phyloP scores from a whole-genome alignment of 1,140 invertebrate genomes.

The Chionoecetes opilio region DNA sequence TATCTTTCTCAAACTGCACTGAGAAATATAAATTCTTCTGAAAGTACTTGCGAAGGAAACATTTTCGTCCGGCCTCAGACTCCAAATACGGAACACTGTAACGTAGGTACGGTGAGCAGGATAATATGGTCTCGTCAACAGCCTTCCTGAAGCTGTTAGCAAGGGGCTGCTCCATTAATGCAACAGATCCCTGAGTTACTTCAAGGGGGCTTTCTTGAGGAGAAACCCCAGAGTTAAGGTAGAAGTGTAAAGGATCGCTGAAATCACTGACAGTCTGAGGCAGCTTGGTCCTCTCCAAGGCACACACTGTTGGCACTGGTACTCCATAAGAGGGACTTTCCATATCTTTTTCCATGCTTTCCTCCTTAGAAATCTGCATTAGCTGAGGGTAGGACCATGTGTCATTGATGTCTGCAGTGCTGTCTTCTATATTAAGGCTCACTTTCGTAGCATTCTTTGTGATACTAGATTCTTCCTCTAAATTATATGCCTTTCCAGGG shows the following conservation, averaged over 20 bases:
- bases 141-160: conserved; percentile 89
- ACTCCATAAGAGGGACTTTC: conserved; percentile 36
- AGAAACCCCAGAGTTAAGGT: conserved; percentile 82
- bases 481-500: too few species aligned
- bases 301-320: neutral
- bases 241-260: conserved; percentile 83
- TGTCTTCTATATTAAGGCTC: neutral
- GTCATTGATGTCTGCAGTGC: neutral
- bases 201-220: conserved; percentile 80
- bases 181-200: conserved; percentile 64
- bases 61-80: conserved; percentile 91
- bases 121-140: conserved; percentile 90
- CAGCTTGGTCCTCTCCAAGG: conserved; percentile 58
- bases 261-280: conserved; percentile 82
- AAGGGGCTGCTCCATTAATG: conserved; percentile 87
- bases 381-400: neutral
- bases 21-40: conserved; percentile 92
- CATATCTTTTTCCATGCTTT: conserved; percentile 10
- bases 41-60: conserved; percentile 90
- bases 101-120: conserved; percentile 93
- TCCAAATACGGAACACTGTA: conserved; percentile 95
- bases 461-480: neutral
- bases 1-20: conserved; percentile 83
- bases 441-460: neutral
- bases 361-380: neutral